These are phyloP conservation scores for Limanda limanda DNA, from an alignment of 2,113 vertebrate genomes.

Conservation along the genomic window DNA sequence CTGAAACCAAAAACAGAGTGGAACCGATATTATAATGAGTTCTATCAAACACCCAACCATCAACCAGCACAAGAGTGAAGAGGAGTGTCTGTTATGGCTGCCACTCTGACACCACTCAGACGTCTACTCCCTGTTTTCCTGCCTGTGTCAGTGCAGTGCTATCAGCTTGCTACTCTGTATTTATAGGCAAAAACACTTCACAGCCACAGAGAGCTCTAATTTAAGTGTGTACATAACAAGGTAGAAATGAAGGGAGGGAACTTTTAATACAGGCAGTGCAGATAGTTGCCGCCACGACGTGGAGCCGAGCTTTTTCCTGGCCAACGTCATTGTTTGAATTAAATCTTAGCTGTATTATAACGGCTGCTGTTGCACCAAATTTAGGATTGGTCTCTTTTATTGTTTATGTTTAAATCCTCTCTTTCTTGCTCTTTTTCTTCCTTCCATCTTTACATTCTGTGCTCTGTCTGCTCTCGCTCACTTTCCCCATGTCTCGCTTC, in stretches of 20 bases:
- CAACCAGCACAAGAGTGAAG: neutral
- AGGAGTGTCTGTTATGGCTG: constrained; percentile 9
- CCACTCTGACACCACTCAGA: constrained; percentile 1
- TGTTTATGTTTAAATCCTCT: neutral
- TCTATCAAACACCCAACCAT: neutral
- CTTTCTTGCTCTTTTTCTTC: neutral
- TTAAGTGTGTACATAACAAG: constrained; percentile 58
- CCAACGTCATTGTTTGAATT: constrained; percentile 16
- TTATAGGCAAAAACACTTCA: constrained; percentile 62
- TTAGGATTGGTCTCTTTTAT: neutral
- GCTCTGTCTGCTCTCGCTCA: neutral
- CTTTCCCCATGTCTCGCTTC: constrained; percentile 45
- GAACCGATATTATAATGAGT: neutral
- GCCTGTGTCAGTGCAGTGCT: constrained; percentile 17
- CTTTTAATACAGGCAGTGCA: neutral
- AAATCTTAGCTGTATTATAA: neutral
- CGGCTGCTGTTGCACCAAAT: neutral
- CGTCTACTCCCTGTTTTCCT: constrained; percentile 17
- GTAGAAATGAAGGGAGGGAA: constrained; percentile 28
- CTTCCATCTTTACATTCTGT: neutral
- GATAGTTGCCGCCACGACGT: neutral
- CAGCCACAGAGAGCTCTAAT: constrained; percentile 50
- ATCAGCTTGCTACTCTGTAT: constrained; percentile 61
- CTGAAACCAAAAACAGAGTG: neutral
- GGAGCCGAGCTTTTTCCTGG: neutral